phyloP scores from a whole-genome alignment of 1,140 invertebrate species.

The Macrosteles quadrilineatus region DNA sequence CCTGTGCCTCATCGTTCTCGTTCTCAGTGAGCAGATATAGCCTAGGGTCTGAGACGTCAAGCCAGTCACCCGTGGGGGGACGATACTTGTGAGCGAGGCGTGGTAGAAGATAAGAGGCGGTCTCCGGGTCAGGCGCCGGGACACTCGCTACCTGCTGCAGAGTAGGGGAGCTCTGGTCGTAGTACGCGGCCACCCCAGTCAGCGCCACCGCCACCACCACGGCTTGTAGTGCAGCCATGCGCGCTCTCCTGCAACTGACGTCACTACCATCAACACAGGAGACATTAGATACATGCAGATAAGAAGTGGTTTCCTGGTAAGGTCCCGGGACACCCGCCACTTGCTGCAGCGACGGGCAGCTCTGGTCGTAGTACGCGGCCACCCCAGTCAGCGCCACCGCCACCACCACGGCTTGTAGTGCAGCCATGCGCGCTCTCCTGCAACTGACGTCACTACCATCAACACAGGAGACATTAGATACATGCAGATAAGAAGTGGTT shows the following conservation, averaged over 20 bases:
- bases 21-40: constrained; percentile 26
- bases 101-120: constrained; percentile 13
- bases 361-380: constrained; percentile 13
- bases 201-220: constrained; percentile 10
- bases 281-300: not conserved
- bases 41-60: constrained; percentile 13
- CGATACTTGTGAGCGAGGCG: constrained; percentile 27
- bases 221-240: constrained; percentile 17
- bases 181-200: constrained; percentile 9
- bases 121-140: constrained; percentile 12
- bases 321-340: not conserved
- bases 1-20: constrained; percentile 11
- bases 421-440: constrained; percentile 12
- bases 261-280: not conserved
- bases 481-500: constrained; percentile 16
- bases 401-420: not conserved
- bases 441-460: too few relatives aligned
- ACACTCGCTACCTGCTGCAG: not conserved
- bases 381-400: constrained; percentile 13
- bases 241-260: not conserved
- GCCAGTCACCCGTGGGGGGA: constrained; percentile 13
- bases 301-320: constrained; percentile 2
- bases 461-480: too few relatives aligned
- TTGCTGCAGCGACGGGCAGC: not conserved
- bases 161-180: not conserved